These are phyloP conservation scores for Puffinus mauretanicus DNA, from an alignment of 2,113 vertebrate species.

Conservation along the genomic window DNA sequence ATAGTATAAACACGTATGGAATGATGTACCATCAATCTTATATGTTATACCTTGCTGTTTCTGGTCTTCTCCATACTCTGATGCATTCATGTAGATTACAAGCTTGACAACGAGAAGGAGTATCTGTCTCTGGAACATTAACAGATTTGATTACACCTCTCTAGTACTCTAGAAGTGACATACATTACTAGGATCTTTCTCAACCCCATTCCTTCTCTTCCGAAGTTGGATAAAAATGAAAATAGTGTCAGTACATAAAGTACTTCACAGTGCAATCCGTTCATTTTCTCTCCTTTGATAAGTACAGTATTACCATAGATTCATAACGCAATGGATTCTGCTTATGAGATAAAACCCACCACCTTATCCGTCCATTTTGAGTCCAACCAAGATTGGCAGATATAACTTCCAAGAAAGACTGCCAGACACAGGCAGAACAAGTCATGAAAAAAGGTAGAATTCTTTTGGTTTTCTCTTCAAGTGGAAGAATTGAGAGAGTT, in stretches of 20 bases:
- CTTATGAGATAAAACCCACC: not conserved
- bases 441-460: not conserved
- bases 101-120: not conserved
- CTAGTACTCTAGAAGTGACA: not conserved
- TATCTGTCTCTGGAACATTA: not conserved
- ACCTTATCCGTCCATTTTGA: not conserved
- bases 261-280: not conserved
- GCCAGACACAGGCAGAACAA: not conserved
- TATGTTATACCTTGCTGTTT: not conserved
- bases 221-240: not conserved
- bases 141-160: not conserved
- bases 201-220: not conserved
- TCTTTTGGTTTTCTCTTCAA: not conserved
- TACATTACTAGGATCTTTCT: not conserved
- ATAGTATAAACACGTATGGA: not conserved
- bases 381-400: not conserved
- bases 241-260: not conserved
- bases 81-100: not conserved
- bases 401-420: not conserved
- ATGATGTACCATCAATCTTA: fast-evolving
- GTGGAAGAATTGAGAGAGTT: not conserved
- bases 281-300: not conserved
- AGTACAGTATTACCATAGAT: not conserved
- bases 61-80: not conserved
- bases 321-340: not conserved